Base-by-base conservation (phyloP, 2,113 vertebrate species). In the Colossoma macropomum region DNA sequence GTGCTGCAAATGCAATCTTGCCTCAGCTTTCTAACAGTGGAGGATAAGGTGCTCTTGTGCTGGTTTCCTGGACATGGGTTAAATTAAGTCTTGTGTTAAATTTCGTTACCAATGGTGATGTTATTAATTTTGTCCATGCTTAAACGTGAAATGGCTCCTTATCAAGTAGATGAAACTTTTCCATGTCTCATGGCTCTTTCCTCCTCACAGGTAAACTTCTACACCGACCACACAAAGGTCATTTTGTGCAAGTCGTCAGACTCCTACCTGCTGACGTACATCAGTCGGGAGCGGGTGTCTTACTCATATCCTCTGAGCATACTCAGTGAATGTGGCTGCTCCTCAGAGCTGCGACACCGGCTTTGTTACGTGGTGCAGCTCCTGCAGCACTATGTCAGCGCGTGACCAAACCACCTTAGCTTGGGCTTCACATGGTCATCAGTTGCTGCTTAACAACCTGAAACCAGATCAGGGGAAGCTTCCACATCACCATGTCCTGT, bases 161-260 rank as follows among this genome's bases (percentile, higher is more conserved):
- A n/a, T n/a, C n/a, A 45, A 45, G 25, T 27, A 27, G 60, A 27
- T 25, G 4, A 8, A 21, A 21, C 2, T 21, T 21, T 21, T 60
- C 21, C 56, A 12, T 25, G 27, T 38, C 66, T 69, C 3, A 69
- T 30, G 21, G 19, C 8, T 73, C 16, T 65, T 79, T n/a, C 10
- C 11, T 28, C 45, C 21, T 21, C 71, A 0, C 80, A 99, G 98
- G 97, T 99, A 32, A 99, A 99, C 90, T 99, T 99, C 92, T 99
- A 98, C 87, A 96, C 96, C 0, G 97, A 99, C 92, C 98, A 99
- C 89, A 98, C 97, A 32, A 99, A 99, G 91, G 93, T 99, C 87
- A 97, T 99, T 87, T 93, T 99, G 92, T 97, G 95, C 91, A 98
- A 97, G 93, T 94, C 94, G 65, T 94, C 96, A 1, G 95, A 95